These are phyloP conservation scores for Tympanuchus pallidicinctus DNA, from an alignment of 2,113 vertebrate genomes.

Conservation along the genomic window DNA sequence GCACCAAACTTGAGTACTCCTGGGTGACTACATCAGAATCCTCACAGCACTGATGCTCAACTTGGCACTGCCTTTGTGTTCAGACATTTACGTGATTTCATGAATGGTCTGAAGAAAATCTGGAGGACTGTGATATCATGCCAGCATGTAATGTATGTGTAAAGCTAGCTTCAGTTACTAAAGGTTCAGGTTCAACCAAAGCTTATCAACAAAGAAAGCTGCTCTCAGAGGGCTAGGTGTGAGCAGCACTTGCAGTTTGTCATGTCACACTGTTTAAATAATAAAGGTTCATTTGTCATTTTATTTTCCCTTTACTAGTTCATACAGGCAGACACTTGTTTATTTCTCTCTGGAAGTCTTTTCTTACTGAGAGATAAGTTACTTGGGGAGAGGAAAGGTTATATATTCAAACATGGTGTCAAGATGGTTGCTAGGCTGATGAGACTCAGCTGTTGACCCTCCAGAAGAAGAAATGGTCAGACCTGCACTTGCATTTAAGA, in stretches of 20 bases:
- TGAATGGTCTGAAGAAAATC: not conserved
- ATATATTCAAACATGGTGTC: conserved; percentile 33
- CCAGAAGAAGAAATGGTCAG: not conserved
- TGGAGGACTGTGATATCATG: not conserved
- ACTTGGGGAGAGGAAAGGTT: conserved; percentile 35
- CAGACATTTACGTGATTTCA: not conserved
- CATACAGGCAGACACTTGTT: conserved; percentile 43
- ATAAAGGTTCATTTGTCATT: conserved; percentile 42
- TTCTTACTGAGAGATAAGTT: conserved; percentile 30
- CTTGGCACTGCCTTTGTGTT: not conserved
- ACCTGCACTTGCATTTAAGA: not conserved
- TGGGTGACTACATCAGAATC: not conserved
- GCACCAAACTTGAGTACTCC: not conserved
- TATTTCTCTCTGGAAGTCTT: conserved; percentile 34
- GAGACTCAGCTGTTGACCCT: conserved; percentile 2
- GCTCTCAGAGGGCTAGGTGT: conserved; percentile 11
- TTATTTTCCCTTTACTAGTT: conserved; percentile 46
- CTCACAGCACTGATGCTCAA: not conserved
- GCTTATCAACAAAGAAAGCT: conserved; percentile 43
- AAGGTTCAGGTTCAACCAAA: not conserved
- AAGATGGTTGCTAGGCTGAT: conserved; percentile 29
- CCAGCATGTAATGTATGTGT: not conserved
- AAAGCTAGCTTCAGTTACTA: not conserved
- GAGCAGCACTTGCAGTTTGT: conserved; percentile 8
- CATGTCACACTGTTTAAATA: conserved; percentile 55